These are phyloP conservation scores for Dioctria rufipes DNA, from an alignment of 2,888 invertebrate genomes.

Conservation along the genomic window DNA sequence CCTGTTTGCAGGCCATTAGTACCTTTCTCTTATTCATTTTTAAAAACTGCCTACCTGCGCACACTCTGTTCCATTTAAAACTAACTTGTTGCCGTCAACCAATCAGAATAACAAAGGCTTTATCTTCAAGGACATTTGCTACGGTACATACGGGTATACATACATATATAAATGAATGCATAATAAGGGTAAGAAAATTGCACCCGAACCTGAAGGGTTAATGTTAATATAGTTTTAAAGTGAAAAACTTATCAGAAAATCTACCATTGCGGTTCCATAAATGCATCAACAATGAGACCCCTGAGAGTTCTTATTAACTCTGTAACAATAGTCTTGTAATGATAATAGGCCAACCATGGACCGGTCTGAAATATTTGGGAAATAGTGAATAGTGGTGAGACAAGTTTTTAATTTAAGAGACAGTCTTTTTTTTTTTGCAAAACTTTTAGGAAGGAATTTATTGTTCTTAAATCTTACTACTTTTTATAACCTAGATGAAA, in stretches of 20 bases:
- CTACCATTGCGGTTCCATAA: constrained; percentile 22
- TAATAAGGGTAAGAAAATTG: not conserved
- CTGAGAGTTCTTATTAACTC: constrained; percentile 35
- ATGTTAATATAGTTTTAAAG: constrained; percentile 31
- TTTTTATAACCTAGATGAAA: no score
- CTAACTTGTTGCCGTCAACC: not conserved
- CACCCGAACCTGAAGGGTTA: constrained; percentile 10
- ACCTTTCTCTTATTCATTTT: not conserved
- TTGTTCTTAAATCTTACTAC: no score
- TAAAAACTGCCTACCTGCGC: constrained; percentile 25
- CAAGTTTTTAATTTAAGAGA: no score
- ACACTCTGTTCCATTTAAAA: constrained; percentile 6
- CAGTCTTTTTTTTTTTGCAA: no score
- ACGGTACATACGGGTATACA: not conserved
- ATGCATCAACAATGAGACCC: constrained; percentile 26
- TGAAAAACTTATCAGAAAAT: constrained; percentile 33
- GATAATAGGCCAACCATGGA: constrained; percentile 12
- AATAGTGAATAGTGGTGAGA: no score
- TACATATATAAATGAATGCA: not conserved
- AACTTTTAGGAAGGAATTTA: no score
- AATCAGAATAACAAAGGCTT: not conserved
- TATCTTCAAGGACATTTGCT: not conserved
- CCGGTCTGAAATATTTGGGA: no score
- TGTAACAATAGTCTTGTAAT: constrained; percentile 24
- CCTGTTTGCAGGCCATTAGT: constrained; percentile 41